A percentile compares a stretch with the other conserved stretches of the same genome.
These are phyloP conservation scores for Anthoscopus minutus DNA, from an alignment of 2,113 vertebrate genomes.

Conservation along the genomic window DNA sequence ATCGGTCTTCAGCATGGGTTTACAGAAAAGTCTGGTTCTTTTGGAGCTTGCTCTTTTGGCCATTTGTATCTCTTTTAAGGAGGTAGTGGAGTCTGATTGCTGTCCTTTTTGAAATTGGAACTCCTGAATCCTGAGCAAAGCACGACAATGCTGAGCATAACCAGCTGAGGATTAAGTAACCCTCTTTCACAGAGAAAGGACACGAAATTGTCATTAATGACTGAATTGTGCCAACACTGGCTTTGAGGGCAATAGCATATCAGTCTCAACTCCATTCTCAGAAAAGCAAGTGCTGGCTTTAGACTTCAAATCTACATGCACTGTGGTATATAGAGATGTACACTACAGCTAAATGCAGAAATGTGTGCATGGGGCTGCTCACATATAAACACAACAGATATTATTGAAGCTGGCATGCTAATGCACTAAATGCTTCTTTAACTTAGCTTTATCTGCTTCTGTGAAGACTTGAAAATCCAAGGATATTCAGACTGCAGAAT, in stretches of 20 bases:
- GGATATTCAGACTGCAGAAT: constrained; percentile 48
- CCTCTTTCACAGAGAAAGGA: neutral
- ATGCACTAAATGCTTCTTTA: constrained; percentile 69
- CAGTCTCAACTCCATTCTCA: neutral
- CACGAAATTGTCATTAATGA: neutral
- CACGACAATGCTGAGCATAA: neutral
- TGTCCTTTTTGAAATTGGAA: neutral
- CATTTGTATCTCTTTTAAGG: neutral
- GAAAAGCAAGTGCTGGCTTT: neutral
- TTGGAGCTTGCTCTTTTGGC: neutral
- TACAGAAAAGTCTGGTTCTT: neutral
- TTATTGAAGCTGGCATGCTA: constrained; percentile 59
- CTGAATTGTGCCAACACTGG: neutral
- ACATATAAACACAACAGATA: neutral
- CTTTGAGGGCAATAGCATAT: neutral
- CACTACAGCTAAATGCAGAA: neutral
- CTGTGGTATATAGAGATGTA: neutral
- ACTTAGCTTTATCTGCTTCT: constrained; percentile 70
- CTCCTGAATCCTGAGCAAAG: neutral
- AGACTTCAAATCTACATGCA: neutral
- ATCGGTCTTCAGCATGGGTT: neutral
- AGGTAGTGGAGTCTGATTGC: neutral
- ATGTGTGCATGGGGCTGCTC: neutral
- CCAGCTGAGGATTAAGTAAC: neutral
- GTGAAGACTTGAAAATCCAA: constrained; percentile 55